Conservation (phyloP, 1,140 invertebrate genomes). For the Condylostylus longicornis region DNA sequence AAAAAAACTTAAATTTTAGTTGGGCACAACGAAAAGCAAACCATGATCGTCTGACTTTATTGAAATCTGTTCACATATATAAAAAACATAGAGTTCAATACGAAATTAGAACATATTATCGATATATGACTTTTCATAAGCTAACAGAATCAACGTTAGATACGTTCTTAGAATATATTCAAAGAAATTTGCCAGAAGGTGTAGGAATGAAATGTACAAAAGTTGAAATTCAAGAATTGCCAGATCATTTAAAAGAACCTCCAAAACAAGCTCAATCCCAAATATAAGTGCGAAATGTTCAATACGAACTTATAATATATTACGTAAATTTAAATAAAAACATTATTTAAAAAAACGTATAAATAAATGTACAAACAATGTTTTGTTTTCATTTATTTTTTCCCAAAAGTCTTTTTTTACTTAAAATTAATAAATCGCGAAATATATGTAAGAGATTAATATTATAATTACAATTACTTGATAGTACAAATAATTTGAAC, state of each 20-base stretch:
- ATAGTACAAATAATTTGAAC: too few species aligned
- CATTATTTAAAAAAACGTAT: too few species aligned
- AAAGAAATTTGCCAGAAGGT: slow-evolving; percentile 94
- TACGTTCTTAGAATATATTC: slow-evolving; percentile 91
- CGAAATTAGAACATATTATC: slow-evolving; percentile 86
- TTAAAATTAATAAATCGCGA: too few species aligned
- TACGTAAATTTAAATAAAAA: too few species aligned
- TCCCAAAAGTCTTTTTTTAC: too few species aligned
- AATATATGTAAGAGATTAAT: too few species aligned
- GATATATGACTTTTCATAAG: slow-evolving; percentile 63
- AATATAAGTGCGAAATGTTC: too few species aligned
- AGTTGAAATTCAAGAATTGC: slow-evolving; percentile 45
- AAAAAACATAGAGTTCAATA: slow-evolving; percentile 95
- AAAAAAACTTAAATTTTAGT: slow-evolving; percentile 35
- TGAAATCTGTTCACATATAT: slow-evolving; percentile 79
- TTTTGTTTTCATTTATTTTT: too few species aligned
- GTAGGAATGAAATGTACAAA: slow-evolving; percentile 89
- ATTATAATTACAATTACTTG: too few species aligned
- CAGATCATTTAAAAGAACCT: slow-evolving; percentile 35
- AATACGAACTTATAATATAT: too few species aligned
- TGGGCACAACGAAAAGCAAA: slow-evolving; percentile 53
- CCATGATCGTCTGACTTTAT: slow-evolving; percentile 59
- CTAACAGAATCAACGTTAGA: slow-evolving; percentile 90
- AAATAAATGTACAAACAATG: too few species aligned
- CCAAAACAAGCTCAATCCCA: slow-evolving; percentile 17